phyloP scores from a whole-genome alignment of 2,888 invertebrate genomes.

The Euproctis similis region DNA sequence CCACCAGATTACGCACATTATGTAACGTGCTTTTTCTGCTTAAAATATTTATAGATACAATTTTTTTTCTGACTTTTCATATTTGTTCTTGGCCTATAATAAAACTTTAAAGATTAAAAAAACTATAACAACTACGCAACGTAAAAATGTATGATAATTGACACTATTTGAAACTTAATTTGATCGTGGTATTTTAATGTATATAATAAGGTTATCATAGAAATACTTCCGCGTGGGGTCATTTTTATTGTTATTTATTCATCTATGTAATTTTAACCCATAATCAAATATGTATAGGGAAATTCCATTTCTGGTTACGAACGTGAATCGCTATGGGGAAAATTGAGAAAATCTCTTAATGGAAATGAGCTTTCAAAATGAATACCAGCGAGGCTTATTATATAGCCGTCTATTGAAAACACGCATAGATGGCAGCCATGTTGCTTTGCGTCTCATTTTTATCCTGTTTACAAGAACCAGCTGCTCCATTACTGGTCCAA shows the following conservation, averaged over 20 bases:
- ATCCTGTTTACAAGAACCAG: slow-evolving; percentile 62
- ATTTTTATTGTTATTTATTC: too few species aligned
- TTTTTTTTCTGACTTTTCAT: slow-evolving; percentile 15
- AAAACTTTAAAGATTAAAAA: too few species aligned
- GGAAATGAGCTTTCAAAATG: slow-evolving; percentile 35
- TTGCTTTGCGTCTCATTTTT: slow-evolving; percentile 48
- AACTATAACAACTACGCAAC: too few species aligned
- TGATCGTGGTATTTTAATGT: too few species aligned
- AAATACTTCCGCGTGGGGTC: too few species aligned
- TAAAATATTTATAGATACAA: slow-evolving; percentile 19
- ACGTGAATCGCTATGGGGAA: slow-evolving; percentile 11
- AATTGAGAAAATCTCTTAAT: slow-evolving; percentile 32
- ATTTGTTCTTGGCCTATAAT: too few species aligned
- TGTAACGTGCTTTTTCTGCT: slow-evolving; percentile 17
- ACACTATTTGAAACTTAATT: too few species aligned
- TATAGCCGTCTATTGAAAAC: slow-evolving; percentile 38
- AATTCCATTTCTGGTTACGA: not conserved
- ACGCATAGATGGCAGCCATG: slow-evolving; percentile 39
- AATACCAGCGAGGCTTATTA: slow-evolving; percentile 35
- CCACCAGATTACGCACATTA: slow-evolving; percentile 23
- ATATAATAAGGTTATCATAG: too few species aligned
- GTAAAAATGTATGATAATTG: too few species aligned
- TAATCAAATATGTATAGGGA: too few species aligned
- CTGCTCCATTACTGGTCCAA: slow-evolving; percentile 47
- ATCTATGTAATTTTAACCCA: too few species aligned